Base-by-base conservation (phyloP, 2,888 invertebrate species). In the Ophioninae sp. region DNA sequence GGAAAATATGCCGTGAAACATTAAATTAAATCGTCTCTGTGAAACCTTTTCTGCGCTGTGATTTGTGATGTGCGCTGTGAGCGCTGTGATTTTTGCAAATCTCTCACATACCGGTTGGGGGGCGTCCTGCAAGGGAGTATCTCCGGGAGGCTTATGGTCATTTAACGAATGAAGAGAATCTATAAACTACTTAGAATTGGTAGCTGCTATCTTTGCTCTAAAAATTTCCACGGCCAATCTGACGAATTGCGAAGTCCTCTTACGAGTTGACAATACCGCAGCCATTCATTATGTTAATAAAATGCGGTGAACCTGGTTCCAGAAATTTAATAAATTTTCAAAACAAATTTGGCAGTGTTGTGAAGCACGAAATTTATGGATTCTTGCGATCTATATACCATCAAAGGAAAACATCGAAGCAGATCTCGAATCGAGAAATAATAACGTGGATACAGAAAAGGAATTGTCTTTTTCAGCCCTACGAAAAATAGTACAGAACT, bases 371-470 rank as follows among this genome's bases (percentile, higher is more conserved):
- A 37, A 58, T 9, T 23, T 82, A 44, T 80, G 78, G 71, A 20
- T 79, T n/a, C 74, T 80, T 17, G 82, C 80, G 10, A 80, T 77
- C 0, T 85, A 82, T 41, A 81, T 84, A 39, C 59, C 71, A 2
- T 81, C 78, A 30, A 63, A 71, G n/a, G 81, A 82, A n/a, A 84
- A 84, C 56, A 61, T 37, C 1, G 79, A 82, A n/a, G 79, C 73
- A 2, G 72, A 82, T n/a, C 59, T 65, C 37, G 68, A 77, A 17
- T 84, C 81, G 10, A 79, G 79, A 68, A 58, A 76, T 23, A 73
- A 68, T 9, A 80, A 81, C 44, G 44, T 44, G 44, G 44, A 44
- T 10, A 44, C 44, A 44, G 44, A 44, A 10, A 9, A 9, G 44
- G 44, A 44, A 44, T 44, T 44, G 44, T 44, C 44, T 44, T 44